Base-by-base conservation (phyloP, 2,113 vertebrate species). In the Neotragus moschatus region DNA sequence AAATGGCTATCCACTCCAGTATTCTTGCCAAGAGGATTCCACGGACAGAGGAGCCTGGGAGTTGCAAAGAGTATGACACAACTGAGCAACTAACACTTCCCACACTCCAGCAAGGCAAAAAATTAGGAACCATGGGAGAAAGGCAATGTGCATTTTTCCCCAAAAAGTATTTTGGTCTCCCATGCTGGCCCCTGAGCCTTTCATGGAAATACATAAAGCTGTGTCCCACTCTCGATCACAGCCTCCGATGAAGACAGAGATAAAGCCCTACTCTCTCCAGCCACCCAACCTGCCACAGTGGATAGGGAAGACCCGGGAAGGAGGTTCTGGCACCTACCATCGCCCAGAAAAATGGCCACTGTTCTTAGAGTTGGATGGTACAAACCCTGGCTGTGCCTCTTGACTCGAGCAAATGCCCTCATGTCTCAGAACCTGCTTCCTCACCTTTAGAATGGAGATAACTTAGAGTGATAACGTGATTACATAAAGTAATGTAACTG, bases 401-500 rank as follows among this genome's bases (percentile, higher is more conserved):
- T 84, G 55, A 66, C 49, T 49, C 49, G 23, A 90, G 30, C 53
- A 58, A 81, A 90, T 12, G n/a, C 88, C 33, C 85, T 93, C 45
- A 82, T 5, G 23, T 79, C 77, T 88, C 90, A 84, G 39, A 96
- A 91, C 15, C 91, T 80, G 33, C 39, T 87, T 96, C 66, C 56
- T 96, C n/a, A 14, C 23, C 88, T 92, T 91, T 61, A 61, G 33
- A 93, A 96, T 91, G 61, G 49, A 91, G 25, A 63, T 23, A 61
- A 28, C 12, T 66, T 89, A 47, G 9, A 81, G n/a, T 47, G 90
- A 95, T 88, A 79, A 58, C 53, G 70, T 56, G 55, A 79, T 86
- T 94, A 86, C 85, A 86, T 58, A 63, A 94, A 92, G 53, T 86
- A 43, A 61, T 90, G 30, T 36, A 88, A 96, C 79, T 80, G 70